Evolutionary conservation across 2,888 invertebrate genomes (phyloP).

Genomic region (Lucinisca nassula): DNA sequence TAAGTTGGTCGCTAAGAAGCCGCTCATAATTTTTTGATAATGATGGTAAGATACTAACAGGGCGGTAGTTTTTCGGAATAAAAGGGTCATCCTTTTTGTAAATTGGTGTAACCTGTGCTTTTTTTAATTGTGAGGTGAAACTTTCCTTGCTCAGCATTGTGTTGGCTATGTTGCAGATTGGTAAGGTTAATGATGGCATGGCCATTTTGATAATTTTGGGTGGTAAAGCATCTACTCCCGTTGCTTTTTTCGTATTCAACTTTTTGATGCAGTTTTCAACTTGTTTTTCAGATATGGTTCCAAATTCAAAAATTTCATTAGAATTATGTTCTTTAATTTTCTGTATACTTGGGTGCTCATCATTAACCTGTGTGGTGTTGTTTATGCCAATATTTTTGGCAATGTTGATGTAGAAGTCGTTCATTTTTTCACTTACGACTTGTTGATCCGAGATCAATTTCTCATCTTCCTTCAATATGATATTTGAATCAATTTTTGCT

Average conservation of each 20-base stretch:
- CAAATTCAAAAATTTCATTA: slow-evolving; percentile 3
- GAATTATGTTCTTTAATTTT: background rate
- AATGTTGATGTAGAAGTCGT: slow-evolving; percentile 33
- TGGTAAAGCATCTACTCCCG: slow-evolving; percentile 30
- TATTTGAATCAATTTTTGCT: background rate
- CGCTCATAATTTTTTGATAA: slow-evolving; percentile 27
- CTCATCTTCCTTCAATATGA: slow-evolving; percentile 18
- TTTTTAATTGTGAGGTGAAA: slow-evolving; percentile 9
- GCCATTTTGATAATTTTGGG: slow-evolving; percentile 18
- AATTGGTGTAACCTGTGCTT: slow-evolving; percentile 23
- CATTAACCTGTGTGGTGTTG: background rate
- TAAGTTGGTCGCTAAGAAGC: slow-evolving; percentile 18
- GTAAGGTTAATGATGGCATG: background rate
- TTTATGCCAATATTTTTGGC: slow-evolving; percentile 36
- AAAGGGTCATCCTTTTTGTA: slow-evolving; percentile 43
- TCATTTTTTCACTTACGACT: slow-evolving; percentile 10
- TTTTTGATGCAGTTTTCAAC: background rate
- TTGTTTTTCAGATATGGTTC: background rate
- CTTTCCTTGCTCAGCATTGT: background rate
- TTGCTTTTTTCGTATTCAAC: slow-evolving; percentile 27
- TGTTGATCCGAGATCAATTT: slow-evolving; percentile 3
- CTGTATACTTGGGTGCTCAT: background rate
- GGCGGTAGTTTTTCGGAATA: slow-evolving; percentile 28
- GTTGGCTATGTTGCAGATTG: slow-evolving; percentile 2
- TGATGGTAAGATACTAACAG: slow-evolving; percentile 27